phyloP scores from a whole-genome alignment of 23 tunicate genomes.

The Clavelina lepadiformis region DNA sequence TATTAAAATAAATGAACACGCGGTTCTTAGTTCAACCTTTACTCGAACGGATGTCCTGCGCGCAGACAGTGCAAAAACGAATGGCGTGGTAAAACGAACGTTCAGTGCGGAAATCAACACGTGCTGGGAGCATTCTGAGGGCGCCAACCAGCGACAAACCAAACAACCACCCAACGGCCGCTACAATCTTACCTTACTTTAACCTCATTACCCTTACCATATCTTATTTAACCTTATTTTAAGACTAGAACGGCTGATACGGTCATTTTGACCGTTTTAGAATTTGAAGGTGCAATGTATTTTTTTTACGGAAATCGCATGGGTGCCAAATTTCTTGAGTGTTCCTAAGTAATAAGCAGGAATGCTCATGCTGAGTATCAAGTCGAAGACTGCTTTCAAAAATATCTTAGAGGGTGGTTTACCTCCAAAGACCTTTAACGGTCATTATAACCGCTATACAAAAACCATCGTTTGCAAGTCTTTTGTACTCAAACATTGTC shows the following conservation, averaged over 20 bases:
- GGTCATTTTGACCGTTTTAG: slow-evolving; percentile 37
- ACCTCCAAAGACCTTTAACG: slow-evolving; percentile 21
- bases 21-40: no score
- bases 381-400: slow-evolving; percentile 15
- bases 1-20: no score
- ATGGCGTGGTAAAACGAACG: no score
- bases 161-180: no score
- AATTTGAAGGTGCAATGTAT: slow-evolving; percentile 11
- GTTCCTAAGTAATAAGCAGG: slow-evolving; percentile 18
- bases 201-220: no score
- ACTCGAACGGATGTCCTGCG: no score
- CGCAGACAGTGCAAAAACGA: no score
- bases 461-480: slow-evolving; percentile 12
- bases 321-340: slow-evolving; percentile 14
- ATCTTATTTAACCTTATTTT: no score
- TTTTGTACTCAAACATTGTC: slow-evolving; percentile 19
- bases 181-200: no score
- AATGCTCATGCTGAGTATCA: slow-evolving; percentile 13
- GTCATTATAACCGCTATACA: slow-evolving; percentile 17
- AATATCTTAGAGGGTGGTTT: slow-evolving; percentile 15
- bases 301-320: slow-evolving; percentile 16
- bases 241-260: slow-evolving; percentile 3
- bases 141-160: no score
- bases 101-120: no score
- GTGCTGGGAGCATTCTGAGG: no score